These are phyloP conservation scores for Vanessa tameamea DNA, from an alignment of 1,140 invertebrate genomes.

Conservation along the genomic window DNA sequence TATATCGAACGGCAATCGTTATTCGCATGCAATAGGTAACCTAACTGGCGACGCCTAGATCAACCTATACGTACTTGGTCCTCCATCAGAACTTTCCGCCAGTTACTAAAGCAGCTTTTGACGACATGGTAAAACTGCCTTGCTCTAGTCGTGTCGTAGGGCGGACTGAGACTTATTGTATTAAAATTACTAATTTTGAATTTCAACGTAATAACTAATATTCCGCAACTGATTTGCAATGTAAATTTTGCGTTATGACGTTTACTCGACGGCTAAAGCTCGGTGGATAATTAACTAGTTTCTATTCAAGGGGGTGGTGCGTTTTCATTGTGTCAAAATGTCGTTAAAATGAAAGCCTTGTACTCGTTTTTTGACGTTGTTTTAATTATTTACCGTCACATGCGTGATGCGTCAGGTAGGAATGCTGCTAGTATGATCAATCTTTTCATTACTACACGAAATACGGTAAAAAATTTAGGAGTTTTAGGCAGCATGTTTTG, in stretches of 20 bases:
- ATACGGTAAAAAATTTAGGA: background rate
- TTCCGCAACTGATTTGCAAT: slow-evolving; percentile 78
- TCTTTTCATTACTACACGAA: slow-evolving; percentile 16
- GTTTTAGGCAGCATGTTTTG: slow-evolving; percentile 48
- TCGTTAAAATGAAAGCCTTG: slow-evolving; percentile 61
- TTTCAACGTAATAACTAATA: slow-evolving; percentile 77
- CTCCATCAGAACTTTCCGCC: slow-evolving; percentile 57
- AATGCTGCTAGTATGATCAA: slow-evolving; percentile 31
- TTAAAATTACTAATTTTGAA: slow-evolving; percentile 80
- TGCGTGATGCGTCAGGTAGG: slow-evolving; percentile 39
- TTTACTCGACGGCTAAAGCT: slow-evolving; percentile 72
- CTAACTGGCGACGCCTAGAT: slow-evolving; percentile 32
- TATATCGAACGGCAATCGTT: slow-evolving; percentile 67
- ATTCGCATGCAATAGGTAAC: slow-evolving; percentile 52
- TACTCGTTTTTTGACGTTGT: slow-evolving; percentile 38
- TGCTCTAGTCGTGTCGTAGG: slow-evolving; percentile 66
- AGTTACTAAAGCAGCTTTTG: slow-evolving; percentile 39
- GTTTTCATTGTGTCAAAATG: slow-evolving; percentile 57
- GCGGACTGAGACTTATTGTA: slow-evolving; percentile 75
- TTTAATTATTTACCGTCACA: slow-evolving; percentile 35
- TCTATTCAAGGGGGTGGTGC: slow-evolving; percentile 69
- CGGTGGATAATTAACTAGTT: slow-evolving; percentile 78
- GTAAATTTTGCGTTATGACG: slow-evolving; percentile 76
- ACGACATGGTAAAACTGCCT: slow-evolving; percentile 65
- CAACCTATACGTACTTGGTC: slow-evolving; percentile 70